Conservation (phyloP, 2,113 vertebrate genomes). For the Columba livia region DNA sequence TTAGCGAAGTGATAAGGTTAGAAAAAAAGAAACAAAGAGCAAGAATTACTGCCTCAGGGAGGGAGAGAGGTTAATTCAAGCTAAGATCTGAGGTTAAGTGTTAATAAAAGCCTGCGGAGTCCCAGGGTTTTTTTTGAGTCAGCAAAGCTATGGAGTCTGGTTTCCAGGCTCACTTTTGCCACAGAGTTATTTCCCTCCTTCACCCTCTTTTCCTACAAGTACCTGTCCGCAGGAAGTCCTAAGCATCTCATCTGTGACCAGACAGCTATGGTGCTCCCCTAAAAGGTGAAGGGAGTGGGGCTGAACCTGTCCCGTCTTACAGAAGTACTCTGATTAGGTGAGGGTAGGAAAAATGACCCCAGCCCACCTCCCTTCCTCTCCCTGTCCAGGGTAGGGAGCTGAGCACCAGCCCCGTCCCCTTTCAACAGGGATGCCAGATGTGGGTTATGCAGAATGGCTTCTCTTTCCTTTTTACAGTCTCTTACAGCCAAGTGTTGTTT, state of each 20-base stretch:
- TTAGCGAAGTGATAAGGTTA: not conserved
- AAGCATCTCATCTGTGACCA: not conserved
- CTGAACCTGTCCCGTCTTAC: not conserved
- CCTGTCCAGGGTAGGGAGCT: too few species aligned
- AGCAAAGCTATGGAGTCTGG: not conserved
- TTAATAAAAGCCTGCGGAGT: not conserved
- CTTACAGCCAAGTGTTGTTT: too few species aligned
- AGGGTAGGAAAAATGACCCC: not conserved
- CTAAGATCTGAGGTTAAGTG: not conserved
- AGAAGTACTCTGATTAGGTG: not conserved
- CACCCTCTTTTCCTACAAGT: not conserved
- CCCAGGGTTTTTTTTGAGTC: not conserved
- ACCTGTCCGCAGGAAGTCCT: not conserved
- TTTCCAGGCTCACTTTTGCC: constrained; percentile 14
- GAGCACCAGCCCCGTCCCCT: too few species aligned
- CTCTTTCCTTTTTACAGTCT: too few species aligned
- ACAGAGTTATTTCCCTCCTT: not conserved
- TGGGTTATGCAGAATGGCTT: too few species aligned
- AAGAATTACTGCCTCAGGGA: constrained; percentile 7
- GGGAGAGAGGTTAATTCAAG: not conserved
- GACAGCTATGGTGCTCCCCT: not conserved
- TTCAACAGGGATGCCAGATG: too few species aligned
- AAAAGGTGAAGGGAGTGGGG: not conserved
- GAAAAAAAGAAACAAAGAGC: not conserved
- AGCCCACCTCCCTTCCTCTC: not conserved